Evolutionary conservation across 2,888 invertebrate species (phyloP).

Genomic region (Globia sparganii): DNA sequence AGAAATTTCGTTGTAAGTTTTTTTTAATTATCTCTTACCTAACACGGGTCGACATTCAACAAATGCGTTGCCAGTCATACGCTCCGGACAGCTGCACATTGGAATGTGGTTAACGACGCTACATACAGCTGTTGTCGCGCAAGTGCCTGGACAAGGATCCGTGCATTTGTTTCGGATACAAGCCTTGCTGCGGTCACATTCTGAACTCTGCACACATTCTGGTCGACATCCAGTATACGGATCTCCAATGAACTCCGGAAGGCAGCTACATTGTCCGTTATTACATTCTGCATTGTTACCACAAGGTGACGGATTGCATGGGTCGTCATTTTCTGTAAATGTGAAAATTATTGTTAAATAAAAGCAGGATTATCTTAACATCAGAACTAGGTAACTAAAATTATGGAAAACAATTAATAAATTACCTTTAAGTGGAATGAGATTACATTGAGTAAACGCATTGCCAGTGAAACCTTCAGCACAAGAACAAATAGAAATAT

Average conservation of each 20-base stretch:
- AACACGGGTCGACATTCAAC: constrained; percentile 90
- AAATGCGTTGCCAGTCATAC: constrained; percentile 93
- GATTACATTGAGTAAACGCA: constrained; percentile 90
- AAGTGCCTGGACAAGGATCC: constrained; percentile 95
- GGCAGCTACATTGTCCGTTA: constrained; percentile 93
- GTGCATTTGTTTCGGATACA: constrained; percentile 94
- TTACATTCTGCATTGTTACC: constrained; percentile 93
- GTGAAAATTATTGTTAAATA: constrained; percentile 17
- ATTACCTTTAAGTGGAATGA: constrained; percentile 81
- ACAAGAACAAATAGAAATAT: constrained; percentile 92
- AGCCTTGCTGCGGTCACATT: constrained; percentile 93
- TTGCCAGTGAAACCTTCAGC: constrained; percentile 91
- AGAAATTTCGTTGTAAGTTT: background rate
- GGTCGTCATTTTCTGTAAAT: constrained; percentile 87
- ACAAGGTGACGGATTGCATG: constrained; percentile 92
- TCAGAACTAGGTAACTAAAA: background rate
- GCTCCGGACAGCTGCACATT: constrained; percentile 91
- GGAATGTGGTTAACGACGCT: constrained; percentile 92
- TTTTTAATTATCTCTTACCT: constrained; percentile 80
- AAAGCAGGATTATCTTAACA: background rate
- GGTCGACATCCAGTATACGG: constrained; percentile 94
- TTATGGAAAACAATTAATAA: constrained; percentile 6
- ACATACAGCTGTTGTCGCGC: constrained; percentile 94
- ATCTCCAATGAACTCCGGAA: constrained; percentile 94
- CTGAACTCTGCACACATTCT: constrained; percentile 94